These are phyloP conservation scores for Boleophthalmus pectinirostris DNA, from an alignment of 2,113 vertebrate genomes.

Conservation along the genomic window DNA sequence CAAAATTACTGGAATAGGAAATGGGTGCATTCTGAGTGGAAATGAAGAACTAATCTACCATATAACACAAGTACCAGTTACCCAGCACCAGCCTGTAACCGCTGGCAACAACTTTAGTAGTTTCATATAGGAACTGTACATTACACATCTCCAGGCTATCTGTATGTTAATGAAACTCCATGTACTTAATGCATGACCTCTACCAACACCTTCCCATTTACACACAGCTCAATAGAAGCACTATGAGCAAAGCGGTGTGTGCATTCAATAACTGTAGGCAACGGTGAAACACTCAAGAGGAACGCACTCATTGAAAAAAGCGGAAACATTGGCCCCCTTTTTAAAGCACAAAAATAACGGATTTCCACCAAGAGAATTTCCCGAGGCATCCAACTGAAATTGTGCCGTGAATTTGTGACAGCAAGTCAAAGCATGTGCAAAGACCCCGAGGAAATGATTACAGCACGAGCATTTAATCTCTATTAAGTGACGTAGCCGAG, in stretches of 20 bases:
- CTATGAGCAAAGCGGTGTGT: conserved; percentile 24
- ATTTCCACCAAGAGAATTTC: conserved; percentile 37
- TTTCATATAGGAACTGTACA: conserved; percentile 25
- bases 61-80: neutral
- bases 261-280: conserved; percentile 32
- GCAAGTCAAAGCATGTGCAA: conserved; percentile 19
- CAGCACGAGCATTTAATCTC: conserved; percentile 21
- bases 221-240: conserved; percentile 16
- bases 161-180: conserved; percentile 39
- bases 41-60: neutral
- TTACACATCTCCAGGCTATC: conserved; percentile 21
- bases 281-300: conserved; percentile 12
- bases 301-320: conserved; percentile 32
- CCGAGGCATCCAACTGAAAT: conserved; percentile 31
- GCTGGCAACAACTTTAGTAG: conserved; percentile 22
- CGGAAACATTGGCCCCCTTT: conserved; percentile 31
- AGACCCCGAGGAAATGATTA: conserved; percentile 39
- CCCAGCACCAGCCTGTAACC: neutral
- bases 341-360: conserved; percentile 34
- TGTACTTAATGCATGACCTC: conserved; percentile 22
- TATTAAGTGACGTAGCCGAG: conserved; percentile 8
- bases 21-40: neutral
- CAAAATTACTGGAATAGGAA: neutral
- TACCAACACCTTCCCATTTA: conserved; percentile 8
- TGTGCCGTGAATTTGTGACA: conserved; percentile 28